Evolutionary conservation across 2,113 vertebrate species (phyloP).

Genomic region (Sarotherodon lohbergeri): DNA sequence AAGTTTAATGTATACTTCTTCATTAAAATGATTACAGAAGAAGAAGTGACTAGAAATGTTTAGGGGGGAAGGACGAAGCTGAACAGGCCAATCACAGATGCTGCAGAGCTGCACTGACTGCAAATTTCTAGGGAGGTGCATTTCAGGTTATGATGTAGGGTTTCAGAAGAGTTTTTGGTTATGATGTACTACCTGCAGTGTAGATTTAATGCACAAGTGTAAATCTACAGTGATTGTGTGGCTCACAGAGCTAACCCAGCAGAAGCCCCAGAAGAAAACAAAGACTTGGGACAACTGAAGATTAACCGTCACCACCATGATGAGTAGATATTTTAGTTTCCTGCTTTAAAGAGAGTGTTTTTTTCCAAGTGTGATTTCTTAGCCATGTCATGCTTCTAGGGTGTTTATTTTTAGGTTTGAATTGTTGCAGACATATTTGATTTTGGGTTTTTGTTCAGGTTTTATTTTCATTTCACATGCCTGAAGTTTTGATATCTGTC

Average conservation of each 20-base stretch:
- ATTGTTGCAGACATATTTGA: background rate
- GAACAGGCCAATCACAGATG: background rate
- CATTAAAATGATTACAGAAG: background rate
- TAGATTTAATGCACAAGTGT: no score
- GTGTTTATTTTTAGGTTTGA: rapidly evolving
- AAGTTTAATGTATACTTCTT: background rate
- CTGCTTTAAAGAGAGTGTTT: background rate
- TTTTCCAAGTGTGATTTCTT: no score
- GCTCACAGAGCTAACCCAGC: background rate
- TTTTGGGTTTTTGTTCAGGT: background rate
- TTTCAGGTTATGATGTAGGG: background rate
- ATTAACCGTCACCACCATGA: background rate
- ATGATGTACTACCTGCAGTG: background rate
- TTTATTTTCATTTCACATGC: background rate
- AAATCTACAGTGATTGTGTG: background rate
- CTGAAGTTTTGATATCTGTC: background rate
- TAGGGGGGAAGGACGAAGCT: background rate
- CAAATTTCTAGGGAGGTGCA: rapidly evolving
- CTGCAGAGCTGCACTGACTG: background rate
- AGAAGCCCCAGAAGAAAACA: background rate
- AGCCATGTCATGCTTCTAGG: no score
- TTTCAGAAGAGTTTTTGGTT: background rate
- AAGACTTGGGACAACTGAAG: background rate
- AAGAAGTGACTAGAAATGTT: background rate
- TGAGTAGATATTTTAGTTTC: background rate